A percentile compares a stretch with the other conserved stretches of the same genome.
These are phyloP conservation scores for Pimephales promelas DNA, from an alignment of 2,113 vertebrate genomes.

Conservation along the genomic window DNA sequence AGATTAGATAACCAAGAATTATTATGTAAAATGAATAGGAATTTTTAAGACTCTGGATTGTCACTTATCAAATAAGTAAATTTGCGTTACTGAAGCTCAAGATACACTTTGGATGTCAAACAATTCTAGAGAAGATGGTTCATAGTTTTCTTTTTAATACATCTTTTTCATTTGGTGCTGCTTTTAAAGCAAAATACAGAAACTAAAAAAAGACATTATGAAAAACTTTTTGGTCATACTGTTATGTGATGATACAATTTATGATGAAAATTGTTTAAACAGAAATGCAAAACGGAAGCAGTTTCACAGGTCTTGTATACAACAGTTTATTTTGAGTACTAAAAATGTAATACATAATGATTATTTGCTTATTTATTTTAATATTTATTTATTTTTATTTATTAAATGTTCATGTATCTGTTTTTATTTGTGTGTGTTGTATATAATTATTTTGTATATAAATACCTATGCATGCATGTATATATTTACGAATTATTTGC, in stretches of 20 bases:
- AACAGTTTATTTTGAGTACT: no score
- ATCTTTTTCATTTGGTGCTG: background rate
- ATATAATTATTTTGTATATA: no score
- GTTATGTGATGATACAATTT: background rate
- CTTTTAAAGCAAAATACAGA: background rate
- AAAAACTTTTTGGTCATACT: background rate
- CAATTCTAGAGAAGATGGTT: background rate
- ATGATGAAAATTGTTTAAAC: background rate
- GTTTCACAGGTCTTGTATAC: no score
- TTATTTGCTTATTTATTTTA: background rate
- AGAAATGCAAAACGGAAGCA: no score
- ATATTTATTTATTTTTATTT: background rate
- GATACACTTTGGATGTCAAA: background rate
- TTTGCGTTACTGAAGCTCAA: background rate
- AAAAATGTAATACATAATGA: background rate
- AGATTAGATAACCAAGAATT: background rate
- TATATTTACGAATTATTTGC: no score
- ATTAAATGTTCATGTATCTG: no score
- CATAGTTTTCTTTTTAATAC: background rate
- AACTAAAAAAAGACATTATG: background rate
- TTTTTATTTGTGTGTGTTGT: no score
- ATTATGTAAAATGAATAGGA: background rate
- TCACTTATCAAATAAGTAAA: background rate
- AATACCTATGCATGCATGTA: no score
- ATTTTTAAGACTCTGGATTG: background rate